Evolutionary conservation across 2,888 invertebrate species (phyloP).

Genomic region (Cacoxenus indagator): DNA sequence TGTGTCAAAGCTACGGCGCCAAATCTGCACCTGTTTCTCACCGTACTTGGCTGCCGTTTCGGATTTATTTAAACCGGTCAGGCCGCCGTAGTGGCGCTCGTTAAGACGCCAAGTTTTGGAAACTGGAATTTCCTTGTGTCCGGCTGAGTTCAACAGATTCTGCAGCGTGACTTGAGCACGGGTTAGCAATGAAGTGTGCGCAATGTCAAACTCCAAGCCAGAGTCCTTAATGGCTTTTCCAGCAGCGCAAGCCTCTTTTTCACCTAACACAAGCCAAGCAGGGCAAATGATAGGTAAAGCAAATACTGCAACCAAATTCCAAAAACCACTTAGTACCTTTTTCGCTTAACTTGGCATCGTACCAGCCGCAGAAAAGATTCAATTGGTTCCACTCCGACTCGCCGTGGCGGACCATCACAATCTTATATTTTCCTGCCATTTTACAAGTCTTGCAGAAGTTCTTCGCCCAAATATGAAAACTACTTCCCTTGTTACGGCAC

Average conservation of each 20-base stretch:
- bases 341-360: constrained; percentile 78
- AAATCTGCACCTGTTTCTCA: constrained; percentile 86
- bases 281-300: not conserved
- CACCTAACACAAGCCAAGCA: constrained; percentile 57
- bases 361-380: constrained; percentile 84
- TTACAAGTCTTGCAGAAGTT: constrained; percentile 31
- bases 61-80: constrained; percentile 90
- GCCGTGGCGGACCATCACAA: constrained; percentile 83
- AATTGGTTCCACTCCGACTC: constrained; percentile 85
- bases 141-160: constrained; percentile 78
- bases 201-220: constrained; percentile 82
- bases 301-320: not conserved
- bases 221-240: constrained; percentile 85
- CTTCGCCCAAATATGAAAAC: not conserved
- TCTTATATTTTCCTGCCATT: constrained; percentile 74
- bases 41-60: constrained; percentile 91
- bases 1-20: constrained; percentile 88
- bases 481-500: constrained; percentile 11
- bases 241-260: constrained; percentile 73
- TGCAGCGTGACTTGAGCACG: constrained; percentile 85
- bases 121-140: constrained; percentile 79
- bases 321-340: constrained; percentile 73
- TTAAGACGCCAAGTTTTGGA: constrained; percentile 87
- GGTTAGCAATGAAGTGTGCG: constrained; percentile 85
- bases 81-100: constrained; percentile 89